Base-by-base conservation (phyloP, 2,113 vertebrate genomes). In the Perca schrenkii region DNA sequence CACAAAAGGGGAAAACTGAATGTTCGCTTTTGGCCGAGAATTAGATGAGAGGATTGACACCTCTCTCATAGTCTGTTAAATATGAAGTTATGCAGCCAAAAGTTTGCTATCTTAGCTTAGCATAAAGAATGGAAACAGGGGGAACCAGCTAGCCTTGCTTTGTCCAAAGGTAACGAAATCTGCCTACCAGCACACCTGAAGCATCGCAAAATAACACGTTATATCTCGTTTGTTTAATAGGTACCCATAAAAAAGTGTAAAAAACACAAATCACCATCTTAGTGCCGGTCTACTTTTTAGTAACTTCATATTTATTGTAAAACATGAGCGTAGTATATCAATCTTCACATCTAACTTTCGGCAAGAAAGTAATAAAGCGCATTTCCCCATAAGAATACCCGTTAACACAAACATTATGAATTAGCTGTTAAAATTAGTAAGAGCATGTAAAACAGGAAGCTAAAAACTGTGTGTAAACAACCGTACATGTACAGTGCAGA, bases 401-500 rank as follows among this genome's bases (percentile, higher is more conserved):
- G 4, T 8, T 46, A 19, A 11, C 14, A 21, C 7, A 36, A 56
- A 60, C 3, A 5, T 31, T 70, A 36, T 34, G 3, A 4, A 15
- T 21, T 4, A 36, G 49, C 15, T 0, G 1, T 64, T 58, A 66
- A 67, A 67, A 66, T 77, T 0, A 34, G 21, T 66, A 40, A 53
- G 54, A 77, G 65, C 36, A 11, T 58, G n/a, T 4, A 28, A 68
- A 82, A 73, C 14, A 49, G 13, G 13, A 28, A 47, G 22, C 15
- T 67, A 28, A 12, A 70, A 62, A 63, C 19, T 52, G 49, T 25
- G 4, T 56, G 25, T 64, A 25, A n/a, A 62, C 31, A 69, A 50
- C 47, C 54, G 46, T 17, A 60, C 13, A 67, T 31, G 43, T 47
- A 73, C 43, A 58, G 40, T 52, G 40, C 47, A 74, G 46, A 72